Evolutionary conservation across 2,113 vertebrate species (phyloP), one percentile per base, ranked within the genome.

Genomic region (Lagenorhynchus albirostris): DNA sequence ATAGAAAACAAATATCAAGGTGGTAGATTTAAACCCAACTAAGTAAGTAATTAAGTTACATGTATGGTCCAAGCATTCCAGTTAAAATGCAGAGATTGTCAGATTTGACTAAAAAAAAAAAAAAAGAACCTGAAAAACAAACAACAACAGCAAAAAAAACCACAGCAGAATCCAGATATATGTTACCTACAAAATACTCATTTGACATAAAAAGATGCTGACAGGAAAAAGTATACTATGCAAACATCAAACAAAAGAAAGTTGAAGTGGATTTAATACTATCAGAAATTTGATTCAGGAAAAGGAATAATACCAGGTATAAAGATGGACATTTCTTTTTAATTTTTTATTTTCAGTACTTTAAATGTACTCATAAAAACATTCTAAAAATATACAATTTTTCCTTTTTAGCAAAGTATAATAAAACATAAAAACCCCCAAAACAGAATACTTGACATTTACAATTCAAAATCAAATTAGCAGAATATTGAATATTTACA

Each of bases 381-480:
- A 41, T 41, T 41, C 41, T 41, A 41, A 99, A 99, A 99, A 99
- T 99, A 98, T 99, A 99, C 99, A 99, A 99, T 98, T 99, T 99
- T 98, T 98, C 98, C 98, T 98, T 98, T 98, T 98, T 98, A 99
- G 99, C 98, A 99, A 99, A 99, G 99, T 98, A 99, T 99, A 99
- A 99, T 99, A 99, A 99, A 99, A 99, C 98, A 99, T 99, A 99
- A 99, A 99, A 99, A 99, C 97, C 97, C 98, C 98, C 98, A 99
- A 98, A 99, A 98, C 98, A 98, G 98, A 99, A 99, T 99, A 99
- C 98, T 98, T 98, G 99, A 99, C 98, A 98, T 99, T 98, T 99
- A 99, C 99, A 99, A 90, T 99, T 99, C 98, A 98, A 98, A 98
- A 98, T 99, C 98, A 99, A 99, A 99, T 99, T 98, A 99, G 98